These are phyloP conservation scores for Synaphobranchus kaupii DNA, from an alignment of 2,797 vertebrate genomes.

Conservation along the genomic window DNA sequence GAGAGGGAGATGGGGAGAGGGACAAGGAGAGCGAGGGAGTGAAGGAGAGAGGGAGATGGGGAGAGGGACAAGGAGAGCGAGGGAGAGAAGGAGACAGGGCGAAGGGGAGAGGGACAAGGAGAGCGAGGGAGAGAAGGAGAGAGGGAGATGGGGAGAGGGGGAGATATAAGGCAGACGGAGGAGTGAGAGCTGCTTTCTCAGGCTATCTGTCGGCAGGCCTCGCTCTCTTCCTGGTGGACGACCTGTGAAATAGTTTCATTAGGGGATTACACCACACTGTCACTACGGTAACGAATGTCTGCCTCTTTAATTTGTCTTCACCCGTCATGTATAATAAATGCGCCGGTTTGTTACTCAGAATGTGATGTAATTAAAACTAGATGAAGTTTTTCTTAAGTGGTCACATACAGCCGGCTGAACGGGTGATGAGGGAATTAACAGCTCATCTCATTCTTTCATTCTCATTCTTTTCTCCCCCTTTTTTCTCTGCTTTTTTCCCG, in stretches of 20 bases:
- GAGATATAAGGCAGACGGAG: neutral
- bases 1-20: no score
- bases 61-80: no score
- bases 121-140: no score
- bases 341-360: constrained; percentile 71
- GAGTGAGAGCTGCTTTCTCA: constrained; percentile 57
- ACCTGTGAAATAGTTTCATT: constrained; percentile 77
- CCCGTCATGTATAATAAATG: constrained; percentile 74
- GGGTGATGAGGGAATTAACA: constrained; percentile 60
- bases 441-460: constrained; percentile 42
- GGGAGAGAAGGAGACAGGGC: no score
- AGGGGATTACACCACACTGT: constrained; percentile 75
- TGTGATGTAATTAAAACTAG: constrained; percentile 75
- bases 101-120: no score
- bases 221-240: constrained; percentile 47
- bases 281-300: constrained; percentile 71
- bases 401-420: constrained; percentile 54
- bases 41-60: no score
- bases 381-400: constrained; percentile 77
- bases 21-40: no score
- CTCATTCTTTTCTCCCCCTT: neutral
- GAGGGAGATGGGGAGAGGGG: neutral
- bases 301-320: constrained; percentile 63
- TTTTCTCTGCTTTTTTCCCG: neutral
- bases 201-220: constrained; percentile 46